Conservation (phyloP, 1,140 invertebrate species). For the Heliconius eleuchia region DNA sequence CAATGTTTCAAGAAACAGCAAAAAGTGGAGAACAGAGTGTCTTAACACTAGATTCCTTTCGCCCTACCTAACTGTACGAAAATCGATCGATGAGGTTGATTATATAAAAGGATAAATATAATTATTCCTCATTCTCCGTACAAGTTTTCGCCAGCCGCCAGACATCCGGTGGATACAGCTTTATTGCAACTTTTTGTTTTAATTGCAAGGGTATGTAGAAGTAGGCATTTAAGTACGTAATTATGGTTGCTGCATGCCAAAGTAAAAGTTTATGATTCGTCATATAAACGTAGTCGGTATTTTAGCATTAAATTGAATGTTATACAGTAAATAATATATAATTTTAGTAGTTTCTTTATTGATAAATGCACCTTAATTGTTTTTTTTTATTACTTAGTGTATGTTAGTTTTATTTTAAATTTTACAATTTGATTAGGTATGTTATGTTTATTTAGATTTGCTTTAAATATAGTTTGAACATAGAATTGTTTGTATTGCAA, state of each 20-base stretch:
- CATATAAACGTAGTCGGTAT: background rate
- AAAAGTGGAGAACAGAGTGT: too few species aligned
- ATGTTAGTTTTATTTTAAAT: too few species aligned
- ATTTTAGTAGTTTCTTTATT: background rate
- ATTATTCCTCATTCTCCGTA: background rate
- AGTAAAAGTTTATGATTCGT: conserved; percentile 12
- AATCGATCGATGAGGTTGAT: too few species aligned
- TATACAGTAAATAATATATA: background rate
- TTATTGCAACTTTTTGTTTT: conserved; percentile 13
- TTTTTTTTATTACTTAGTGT: too few species aligned
- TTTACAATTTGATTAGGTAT: too few species aligned
- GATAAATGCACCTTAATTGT: too few species aligned
- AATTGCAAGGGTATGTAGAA: conserved; percentile 10
- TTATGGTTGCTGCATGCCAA: conserved; percentile 2
- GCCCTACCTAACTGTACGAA: too few species aligned
- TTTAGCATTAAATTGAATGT: background rate
- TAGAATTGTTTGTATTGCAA: too few species aligned
- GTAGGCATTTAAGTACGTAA: conserved; percentile 5
- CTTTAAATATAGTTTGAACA: too few species aligned
- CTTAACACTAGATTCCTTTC: too few species aligned
- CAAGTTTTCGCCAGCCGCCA: conserved; percentile 12
- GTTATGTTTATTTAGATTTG: too few species aligned
- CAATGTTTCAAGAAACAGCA: too few species aligned
- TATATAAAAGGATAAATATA: conserved; percentile 9
- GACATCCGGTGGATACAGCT: conserved; percentile 11